Evolutionary conservation across 2,888 invertebrate genomes (phyloP), one percentile per base, ranked within the genome.

Genomic region (Chelonus formosanus): DNA sequence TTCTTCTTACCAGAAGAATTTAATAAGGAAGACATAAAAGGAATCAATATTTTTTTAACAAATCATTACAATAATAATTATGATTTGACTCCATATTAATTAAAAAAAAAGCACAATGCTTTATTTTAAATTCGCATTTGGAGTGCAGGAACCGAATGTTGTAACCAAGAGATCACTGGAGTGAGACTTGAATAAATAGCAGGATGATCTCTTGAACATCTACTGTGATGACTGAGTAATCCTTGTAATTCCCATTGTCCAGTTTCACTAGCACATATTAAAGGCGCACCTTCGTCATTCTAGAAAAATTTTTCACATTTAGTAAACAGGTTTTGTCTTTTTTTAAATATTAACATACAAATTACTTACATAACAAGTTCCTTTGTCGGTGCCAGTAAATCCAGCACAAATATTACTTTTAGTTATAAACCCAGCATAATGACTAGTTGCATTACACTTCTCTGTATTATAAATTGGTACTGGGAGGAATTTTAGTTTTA

Each of bases 281-380:
- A 75, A 6, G 90, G 89, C 31, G 89, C 88, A n/a, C 90, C 90
- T 80, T 89, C 89, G 73, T 90, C 89, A 73, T 89, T 89, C 90
- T 90, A 75, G 59, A 85, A 84, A 70, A 65, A 65, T 40, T 40
- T 5, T 40, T 6, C 6, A 40, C 40, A 6, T 6, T 40, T 6
- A 40, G 40, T 6, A 40, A 40, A 40, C 40, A 43, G 55, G 2
- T 50, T 32, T 31, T 61, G 4, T 35, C 34, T 50, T 44, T 34
- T n/a, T 31, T 63, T 10, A 5, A 10, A 40, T 40, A 55, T n/a
- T 3, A 58, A 40, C 6, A 55, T 40, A 3, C 3, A 40, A 5
- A 6, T 40, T 4, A 6, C 87, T 87, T 85, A 89, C 89, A 78
- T 88, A 87, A 78, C 89, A 89, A 40, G 88, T 87, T 50, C 87